Conservation (phyloP, 2,888 invertebrate species). For the Dynastes hyllus region DNA sequence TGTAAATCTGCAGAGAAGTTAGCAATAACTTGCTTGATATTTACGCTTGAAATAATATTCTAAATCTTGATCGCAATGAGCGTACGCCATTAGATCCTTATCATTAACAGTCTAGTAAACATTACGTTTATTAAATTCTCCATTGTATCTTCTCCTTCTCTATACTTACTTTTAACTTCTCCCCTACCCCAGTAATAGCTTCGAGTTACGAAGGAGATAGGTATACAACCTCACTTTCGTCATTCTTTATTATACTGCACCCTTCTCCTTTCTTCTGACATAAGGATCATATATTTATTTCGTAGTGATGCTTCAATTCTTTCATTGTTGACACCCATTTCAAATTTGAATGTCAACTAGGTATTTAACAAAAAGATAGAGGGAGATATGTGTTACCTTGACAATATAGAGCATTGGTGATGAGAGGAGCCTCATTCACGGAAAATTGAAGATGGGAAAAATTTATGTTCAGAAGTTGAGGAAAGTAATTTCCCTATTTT, state of each 20-base stretch:
- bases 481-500: constrained; percentile 12
- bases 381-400: neutral
- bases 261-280: neutral
- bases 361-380: neutral
- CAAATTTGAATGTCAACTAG: constrained; percentile 12
- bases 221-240: too few species aligned
- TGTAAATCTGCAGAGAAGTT: neutral
- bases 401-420: neutral
- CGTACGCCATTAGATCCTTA: constrained; percentile 58
- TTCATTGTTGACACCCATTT: neutral
- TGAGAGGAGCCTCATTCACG: neutral
- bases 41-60: constrained; percentile 53
- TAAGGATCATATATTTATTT: constrained; percentile 9
- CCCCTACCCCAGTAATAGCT: neutral
- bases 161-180: constrained; percentile 33
- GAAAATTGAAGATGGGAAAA: neutral
- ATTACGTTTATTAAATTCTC: constrained; percentile 57
- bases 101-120: constrained; percentile 59
- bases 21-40: constrained; percentile 41
- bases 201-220: neutral
- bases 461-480: neutral
- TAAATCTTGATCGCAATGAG: constrained; percentile 55
- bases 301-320: constrained; percentile 1
- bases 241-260: neutral
- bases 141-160: constrained; percentile 49